These are phyloP conservation scores for Halictus rubicundus DNA, from an alignment of 1,140 invertebrate species.

Conservation along the genomic window DNA sequence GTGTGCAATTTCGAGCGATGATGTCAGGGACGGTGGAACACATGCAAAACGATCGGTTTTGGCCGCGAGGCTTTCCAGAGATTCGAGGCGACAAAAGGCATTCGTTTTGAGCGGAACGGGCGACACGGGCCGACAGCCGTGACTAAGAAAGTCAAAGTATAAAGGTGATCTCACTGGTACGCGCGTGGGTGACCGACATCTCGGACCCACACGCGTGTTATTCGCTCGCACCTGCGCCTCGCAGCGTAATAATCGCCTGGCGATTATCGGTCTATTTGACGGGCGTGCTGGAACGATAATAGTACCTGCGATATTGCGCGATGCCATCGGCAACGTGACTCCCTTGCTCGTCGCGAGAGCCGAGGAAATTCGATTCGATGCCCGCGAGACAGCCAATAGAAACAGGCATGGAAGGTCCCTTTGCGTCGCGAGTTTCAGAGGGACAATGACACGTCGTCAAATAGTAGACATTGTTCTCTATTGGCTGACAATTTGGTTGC, in stretches of 20 bases:
- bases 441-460: too few species aligned
- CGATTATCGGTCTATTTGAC: conserved; percentile 37
- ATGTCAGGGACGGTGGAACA: conserved; percentile 21
- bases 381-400: too few species aligned
- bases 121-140: conserved; percentile 38
- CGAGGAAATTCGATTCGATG: too few species aligned
- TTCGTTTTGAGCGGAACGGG: conserved; percentile 40
- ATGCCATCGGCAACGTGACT: too few species aligned
- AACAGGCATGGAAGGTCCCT: too few species aligned
- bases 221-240: conserved; percentile 56
- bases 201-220: conserved; percentile 66
- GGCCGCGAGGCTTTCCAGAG: conserved; percentile 2
- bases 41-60: conserved; percentile 11
- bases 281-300: too few species aligned
- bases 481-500: too few species aligned
- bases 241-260: conserved; percentile 27
- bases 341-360: too few species aligned
- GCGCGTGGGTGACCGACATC: conserved; percentile 72
- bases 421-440: too few species aligned
- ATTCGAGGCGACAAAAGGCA: conserved; percentile 7
- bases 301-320: too few species aligned
- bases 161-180: conserved; percentile 72
- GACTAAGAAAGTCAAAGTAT: conserved; percentile 67
- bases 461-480: too few species aligned
- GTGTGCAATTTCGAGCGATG: conserved; percentile 11